Evolutionary conservation across 2,888 invertebrate genomes (phyloP), one percentile per base, ranked within the genome.

Genomic region (Hirtodrosophila alboralis): DNA sequence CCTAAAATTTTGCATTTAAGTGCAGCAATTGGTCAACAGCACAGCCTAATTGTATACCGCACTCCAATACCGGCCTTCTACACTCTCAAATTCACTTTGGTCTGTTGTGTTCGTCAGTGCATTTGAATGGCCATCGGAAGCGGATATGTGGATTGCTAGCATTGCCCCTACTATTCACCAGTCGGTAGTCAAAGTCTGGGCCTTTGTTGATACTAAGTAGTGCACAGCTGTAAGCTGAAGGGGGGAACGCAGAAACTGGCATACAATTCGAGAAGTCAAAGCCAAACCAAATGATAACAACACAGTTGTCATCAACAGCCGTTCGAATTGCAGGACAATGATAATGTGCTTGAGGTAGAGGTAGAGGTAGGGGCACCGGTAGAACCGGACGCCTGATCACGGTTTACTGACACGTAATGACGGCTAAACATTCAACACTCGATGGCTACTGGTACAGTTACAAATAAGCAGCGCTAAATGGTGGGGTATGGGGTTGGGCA

Each of bases 381-480:
- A 18, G 4, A 18, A 18, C 18, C 3, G 23, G 23, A 36, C 45
- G 40, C 23, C 64, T 65, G 74, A 83, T 85, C 84, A 73, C 64
- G 80, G 87, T 75, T 87, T 70, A 87, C 72, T 74, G 84, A 85
- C 87, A 87, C 83, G 59, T 85, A 84, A 84, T 87, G 84, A 77
- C 85, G 77, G 84, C 87, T 70, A 77, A 83, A 72, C 75, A 68
- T 63, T 79, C 79, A 72, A 71, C 81, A 75, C 68, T 74, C 68
- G 73, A 52, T 71, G 63, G 66, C 61, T 54, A 72, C 74, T 66
- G 59, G 59, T 66, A 52, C 54, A 52, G 41, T 31, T 45, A 40
- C 33, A 52, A 47, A 43, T 28, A 16, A 23, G 23, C 18, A 5
- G 9, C 2, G 9, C 1, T 0, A 2, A n/a, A n/a, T n/a, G n/a